A percentile compares a stretch with the other conserved stretches of the same genome.
Conservation (phyloP, 1,140 invertebrate genomes). For the Anagrus nilaparvatae region DNA sequence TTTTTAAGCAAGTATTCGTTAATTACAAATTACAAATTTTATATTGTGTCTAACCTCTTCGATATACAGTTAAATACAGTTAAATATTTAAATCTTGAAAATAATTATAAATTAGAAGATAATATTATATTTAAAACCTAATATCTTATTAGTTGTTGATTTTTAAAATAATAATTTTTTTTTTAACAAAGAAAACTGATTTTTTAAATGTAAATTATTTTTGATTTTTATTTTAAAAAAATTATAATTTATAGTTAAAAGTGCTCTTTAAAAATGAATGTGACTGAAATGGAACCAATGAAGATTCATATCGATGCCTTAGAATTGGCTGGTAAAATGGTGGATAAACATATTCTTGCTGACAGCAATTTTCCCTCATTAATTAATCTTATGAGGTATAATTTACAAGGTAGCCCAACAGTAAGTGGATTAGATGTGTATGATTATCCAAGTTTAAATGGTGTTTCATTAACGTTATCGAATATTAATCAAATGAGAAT, state of each 20-base stretch:
- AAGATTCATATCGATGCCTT: slow-evolving; percentile 54
- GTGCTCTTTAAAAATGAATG: slow-evolving; percentile 5
- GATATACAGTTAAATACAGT: too few species aligned
- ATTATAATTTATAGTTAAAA: not conserved
- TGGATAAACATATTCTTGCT: slow-evolving; percentile 58
- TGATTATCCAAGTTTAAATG: slow-evolving; percentile 75
- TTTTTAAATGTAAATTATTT: too few species aligned
- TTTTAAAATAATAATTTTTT: too few species aligned
- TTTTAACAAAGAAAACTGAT: too few species aligned
- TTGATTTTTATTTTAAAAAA: not conserved
- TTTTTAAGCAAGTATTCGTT: too few species aligned
- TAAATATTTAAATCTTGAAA: too few species aligned
- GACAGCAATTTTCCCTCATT: slow-evolving; percentile 64
- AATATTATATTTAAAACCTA: too few species aligned
- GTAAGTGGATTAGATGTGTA: slow-evolving; percentile 80
- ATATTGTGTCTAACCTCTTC: too few species aligned
- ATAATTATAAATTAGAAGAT: too few species aligned
- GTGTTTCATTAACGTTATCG: slow-evolving; percentile 52
- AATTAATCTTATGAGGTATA: slow-evolving; percentile 43
- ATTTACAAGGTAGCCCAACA: slow-evolving; percentile 49
- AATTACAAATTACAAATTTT: too few species aligned
- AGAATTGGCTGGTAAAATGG: slow-evolving; percentile 59
- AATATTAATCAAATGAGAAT: slow-evolving; percentile 70
- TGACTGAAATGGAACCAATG: slow-evolving; percentile 35
- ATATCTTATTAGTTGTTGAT: too few species aligned